Evolutionary conservation across 2,797 vertebrate species (phyloP).

Genomic region (Capromys pilorides): DNA sequence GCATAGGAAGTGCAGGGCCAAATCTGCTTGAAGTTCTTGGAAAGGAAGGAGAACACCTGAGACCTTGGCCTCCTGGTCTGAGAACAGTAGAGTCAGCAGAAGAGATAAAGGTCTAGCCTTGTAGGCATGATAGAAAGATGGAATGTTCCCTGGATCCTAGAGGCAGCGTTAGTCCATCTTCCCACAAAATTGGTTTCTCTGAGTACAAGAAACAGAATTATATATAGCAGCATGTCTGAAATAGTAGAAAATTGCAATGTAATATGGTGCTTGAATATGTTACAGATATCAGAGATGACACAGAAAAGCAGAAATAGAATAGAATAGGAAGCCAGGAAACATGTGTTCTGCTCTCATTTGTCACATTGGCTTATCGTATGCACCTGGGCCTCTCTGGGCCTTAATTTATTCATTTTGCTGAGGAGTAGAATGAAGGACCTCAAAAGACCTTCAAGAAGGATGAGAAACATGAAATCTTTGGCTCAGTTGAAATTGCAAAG

Average conservation of each 20-base stretch:
- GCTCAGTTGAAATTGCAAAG: not conserved
- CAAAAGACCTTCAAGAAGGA: not conserved
- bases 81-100: not conserved
- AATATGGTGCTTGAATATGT: not conserved
- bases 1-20: slow-evolving; percentile 43
- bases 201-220: not conserved
- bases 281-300: not conserved
- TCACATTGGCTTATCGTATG: not conserved
- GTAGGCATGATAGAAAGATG: accelerated
- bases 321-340: not conserved
- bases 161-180: not conserved
- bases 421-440: not conserved
- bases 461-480: not conserved
- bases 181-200: not conserved
- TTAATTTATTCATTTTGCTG: not conserved
- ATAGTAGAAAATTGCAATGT: not conserved
- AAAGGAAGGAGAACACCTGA: not conserved
- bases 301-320: not conserved
- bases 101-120: not conserved
- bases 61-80: not conserved
- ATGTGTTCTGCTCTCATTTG: not conserved
- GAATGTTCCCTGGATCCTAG: not conserved
- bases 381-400: not conserved
- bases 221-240: not conserved
- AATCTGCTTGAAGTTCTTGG: not conserved